These are phyloP conservation scores for Scalopus aquaticus DNA, from an alignment of 2,113 vertebrate species.

Conservation along the genomic window DNA sequence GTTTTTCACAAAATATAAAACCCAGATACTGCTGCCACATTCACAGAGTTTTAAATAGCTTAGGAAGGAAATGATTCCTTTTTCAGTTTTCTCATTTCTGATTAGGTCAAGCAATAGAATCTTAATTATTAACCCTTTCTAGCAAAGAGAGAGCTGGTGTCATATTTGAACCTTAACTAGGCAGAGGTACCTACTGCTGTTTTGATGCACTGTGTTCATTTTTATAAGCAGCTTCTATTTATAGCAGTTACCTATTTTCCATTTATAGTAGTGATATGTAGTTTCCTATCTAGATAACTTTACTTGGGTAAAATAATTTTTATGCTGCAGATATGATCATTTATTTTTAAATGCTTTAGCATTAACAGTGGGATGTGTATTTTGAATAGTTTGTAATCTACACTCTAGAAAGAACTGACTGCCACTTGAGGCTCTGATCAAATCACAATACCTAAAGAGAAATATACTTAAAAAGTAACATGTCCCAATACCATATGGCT, in stretches of 20 bases:
- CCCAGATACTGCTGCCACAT: neutral
- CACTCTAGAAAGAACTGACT: neutral
- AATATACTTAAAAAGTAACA: neutral
- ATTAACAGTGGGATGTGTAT: neutral
- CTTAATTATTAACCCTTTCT: neutral
- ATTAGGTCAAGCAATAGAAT: slow-evolving; percentile 43
- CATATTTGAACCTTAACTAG: neutral
- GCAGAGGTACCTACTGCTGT: neutral
- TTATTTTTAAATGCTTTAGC: neutral
- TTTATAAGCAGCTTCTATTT: neutral
- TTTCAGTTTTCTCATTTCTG: neutral
- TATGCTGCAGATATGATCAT: neutral
- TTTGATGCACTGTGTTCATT: neutral
- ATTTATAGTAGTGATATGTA: neutral
- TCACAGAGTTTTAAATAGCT: neutral
- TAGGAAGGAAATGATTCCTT: neutral
- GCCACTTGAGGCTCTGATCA: neutral
- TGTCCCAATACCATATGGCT: no score
- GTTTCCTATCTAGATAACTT: neutral
- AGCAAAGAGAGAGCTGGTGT: neutral
- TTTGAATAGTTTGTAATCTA: neutral
- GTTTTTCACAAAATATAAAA: neutral
- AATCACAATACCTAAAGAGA: neutral
- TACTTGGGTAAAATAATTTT: slow-evolving; percentile 10
- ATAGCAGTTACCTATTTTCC: neutral